A percentile compares a stretch with the other conserved stretches of the same genome.
phyloP scores from a whole-genome alignment of 2,888 invertebrate genomes.

The Coenonympha arcania region DNA sequence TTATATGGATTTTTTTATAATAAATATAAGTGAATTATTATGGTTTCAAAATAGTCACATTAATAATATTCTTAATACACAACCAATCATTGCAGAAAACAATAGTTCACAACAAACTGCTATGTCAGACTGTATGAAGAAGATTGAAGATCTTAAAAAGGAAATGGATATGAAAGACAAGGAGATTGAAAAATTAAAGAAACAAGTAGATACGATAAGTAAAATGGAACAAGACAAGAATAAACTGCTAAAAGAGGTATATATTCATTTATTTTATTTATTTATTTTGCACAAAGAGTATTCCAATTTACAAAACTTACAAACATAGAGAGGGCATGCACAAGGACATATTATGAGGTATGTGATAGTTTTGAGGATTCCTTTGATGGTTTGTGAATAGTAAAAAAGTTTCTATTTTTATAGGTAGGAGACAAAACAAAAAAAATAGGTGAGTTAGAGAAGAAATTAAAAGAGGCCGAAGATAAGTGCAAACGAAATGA shows the following conservation, averaged over 20 bases:
- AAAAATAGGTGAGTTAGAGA: conserved; percentile 77
- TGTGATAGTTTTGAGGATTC: too few species aligned
- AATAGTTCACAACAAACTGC: conserved; percentile 71
- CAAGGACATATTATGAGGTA: too few species aligned
- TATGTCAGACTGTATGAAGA: conserved; percentile 72
- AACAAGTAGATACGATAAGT: conserved; percentile 68
- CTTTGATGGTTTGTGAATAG: too few species aligned
- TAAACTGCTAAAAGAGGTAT: conserved; percentile 76
- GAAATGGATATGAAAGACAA: conserved; percentile 78
- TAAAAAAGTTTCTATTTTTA: conserved; percentile 29
- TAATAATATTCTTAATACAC: not conserved
- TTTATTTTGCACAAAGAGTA: too few species aligned
- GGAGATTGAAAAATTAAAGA: conserved; percentile 75
- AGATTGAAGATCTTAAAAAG: conserved; percentile 77
- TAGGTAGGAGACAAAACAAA: conserved; percentile 77
- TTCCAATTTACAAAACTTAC: too few species aligned
- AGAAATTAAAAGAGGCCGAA: conserved; percentile 78
- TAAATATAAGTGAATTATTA: not conserved
- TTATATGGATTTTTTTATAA: not conserved
- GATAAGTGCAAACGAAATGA: conserved; percentile 77
- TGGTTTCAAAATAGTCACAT: not conserved
- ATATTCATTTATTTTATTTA: too few species aligned
- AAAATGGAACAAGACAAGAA: conserved; percentile 73
- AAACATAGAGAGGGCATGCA: too few species aligned
- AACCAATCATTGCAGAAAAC: conserved; percentile 54